phyloP scores from a whole-genome alignment of 2,113 vertebrate genomes.

The Hucho hucho region DNA sequence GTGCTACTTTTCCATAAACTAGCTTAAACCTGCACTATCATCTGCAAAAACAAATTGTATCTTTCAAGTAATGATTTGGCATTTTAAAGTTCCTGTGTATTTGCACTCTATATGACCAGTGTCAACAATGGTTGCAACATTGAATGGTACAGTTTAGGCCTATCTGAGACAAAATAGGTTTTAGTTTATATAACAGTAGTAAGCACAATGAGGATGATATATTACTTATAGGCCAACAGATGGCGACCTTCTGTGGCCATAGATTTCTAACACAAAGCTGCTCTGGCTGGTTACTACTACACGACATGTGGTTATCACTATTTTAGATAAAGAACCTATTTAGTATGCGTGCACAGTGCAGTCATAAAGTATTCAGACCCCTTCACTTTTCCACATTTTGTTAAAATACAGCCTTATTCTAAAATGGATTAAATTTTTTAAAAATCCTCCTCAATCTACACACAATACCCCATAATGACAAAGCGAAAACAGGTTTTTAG shows the following conservation, averaged over 20 bases:
- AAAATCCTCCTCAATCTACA: too few relatives aligned
- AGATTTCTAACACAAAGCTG: background rate
- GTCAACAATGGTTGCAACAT: background rate
- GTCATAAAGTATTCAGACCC: too few relatives aligned
- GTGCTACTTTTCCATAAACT: slow-evolving; percentile 9
- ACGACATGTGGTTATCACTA: background rate
- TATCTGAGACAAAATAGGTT: background rate
- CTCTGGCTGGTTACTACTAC: background rate
- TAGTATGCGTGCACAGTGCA: background rate
- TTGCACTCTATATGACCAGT: background rate
- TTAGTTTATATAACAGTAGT: background rate
- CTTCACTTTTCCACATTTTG: too few relatives aligned
- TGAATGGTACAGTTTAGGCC: background rate
- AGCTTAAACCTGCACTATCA: background rate
- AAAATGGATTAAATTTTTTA: too few relatives aligned
- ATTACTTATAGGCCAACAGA: slow-evolving; percentile 23
- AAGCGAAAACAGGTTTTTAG: too few relatives aligned
- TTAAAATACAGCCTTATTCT: too few relatives aligned
- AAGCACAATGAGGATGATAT: background rate
- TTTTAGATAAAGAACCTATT: background rate
- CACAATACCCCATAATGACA: too few relatives aligned
- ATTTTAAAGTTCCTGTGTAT: background rate
- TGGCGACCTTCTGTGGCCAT: slow-evolving; percentile 15
- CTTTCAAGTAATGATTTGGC: background rate
- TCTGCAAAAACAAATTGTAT: background rate